A percentile compares a stretch with the other conserved stretches of the same genome.
Conservation (phyloP, 1,140 invertebrate genomes). For the Macrotrachela quadricornifera region DNA sequence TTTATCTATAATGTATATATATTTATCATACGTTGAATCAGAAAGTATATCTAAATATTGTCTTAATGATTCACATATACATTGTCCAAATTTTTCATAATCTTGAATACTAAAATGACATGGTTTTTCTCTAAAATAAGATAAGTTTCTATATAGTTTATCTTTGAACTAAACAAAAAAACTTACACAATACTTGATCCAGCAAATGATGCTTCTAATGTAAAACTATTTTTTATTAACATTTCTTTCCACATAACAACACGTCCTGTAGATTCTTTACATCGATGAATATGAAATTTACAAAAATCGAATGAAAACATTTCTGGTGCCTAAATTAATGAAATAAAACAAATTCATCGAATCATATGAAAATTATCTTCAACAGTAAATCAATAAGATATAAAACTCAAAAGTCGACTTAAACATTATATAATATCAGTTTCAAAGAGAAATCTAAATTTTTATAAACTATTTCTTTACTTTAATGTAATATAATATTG, state of each 20-base stretch:
- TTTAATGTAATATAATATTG: too few relatives aligned
- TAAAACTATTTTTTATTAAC: conserved; percentile 27
- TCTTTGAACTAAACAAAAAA: too few relatives aligned
- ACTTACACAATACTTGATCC: conserved; percentile 23
- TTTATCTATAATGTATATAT: too few relatives aligned
- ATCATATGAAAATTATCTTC: neutral
- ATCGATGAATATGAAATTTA: conserved; percentile 24
- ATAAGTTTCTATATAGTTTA: neutral
- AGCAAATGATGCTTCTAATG: conserved; percentile 28
- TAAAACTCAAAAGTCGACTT: too few relatives aligned
- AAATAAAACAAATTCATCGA: neutral
- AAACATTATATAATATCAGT: too few relatives aligned
- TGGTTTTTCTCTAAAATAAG: conserved; percentile 15
- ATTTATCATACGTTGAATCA: too few relatives aligned
- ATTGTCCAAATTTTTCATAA: conserved; percentile 22
- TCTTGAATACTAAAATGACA: conserved; percentile 26
- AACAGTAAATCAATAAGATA: too few relatives aligned
- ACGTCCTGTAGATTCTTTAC: conserved; percentile 28
- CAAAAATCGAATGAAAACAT: conserved; percentile 15
- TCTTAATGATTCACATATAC: conserved; percentile 12
- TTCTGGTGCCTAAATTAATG: conserved; percentile 18
- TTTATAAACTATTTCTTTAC: too few relatives aligned
- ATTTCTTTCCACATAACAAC: conserved; percentile 29
- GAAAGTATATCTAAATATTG: too few relatives aligned
- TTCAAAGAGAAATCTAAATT: too few relatives aligned